A percentile compares a stretch with the other conserved stretches of the same genome.
Conservation (phyloP, 2,888 invertebrate genomes). For the Hymenopus coronatus region DNA sequence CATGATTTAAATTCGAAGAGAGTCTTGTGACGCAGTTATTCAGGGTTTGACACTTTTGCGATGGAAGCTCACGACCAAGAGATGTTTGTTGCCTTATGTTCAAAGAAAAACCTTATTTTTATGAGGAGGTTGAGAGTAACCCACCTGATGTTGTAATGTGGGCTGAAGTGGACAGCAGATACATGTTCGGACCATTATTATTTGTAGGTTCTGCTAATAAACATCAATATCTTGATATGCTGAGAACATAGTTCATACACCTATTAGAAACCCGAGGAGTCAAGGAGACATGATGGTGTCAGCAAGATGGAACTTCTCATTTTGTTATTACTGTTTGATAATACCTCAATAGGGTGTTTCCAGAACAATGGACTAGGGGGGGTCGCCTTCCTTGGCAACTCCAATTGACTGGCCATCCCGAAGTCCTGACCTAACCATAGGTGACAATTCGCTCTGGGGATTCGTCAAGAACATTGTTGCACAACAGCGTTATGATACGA, state of each 20-base stretch:
- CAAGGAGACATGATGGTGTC: background rate
- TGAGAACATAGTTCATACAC: background rate
- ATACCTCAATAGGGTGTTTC: constrained; percentile 17
- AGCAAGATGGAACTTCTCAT: background rate
- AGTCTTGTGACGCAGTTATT: background rate
- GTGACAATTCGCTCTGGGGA: no score
- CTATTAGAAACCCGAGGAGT: background rate
- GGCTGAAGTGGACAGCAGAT: constrained; percentile 4
- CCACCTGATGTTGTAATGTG: background rate
- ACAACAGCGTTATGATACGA: no score
- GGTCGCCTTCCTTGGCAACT: background rate
- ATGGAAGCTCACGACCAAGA: background rate
- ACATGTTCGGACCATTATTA: background rate
- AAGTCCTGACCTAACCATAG: background rate
- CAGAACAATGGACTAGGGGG: background rate
- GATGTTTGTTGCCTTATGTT: background rate
- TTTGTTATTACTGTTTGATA: background rate
- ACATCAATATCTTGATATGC: background rate
- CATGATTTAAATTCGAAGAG: background rate
- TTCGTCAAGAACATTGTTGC: no score
- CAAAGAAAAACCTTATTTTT: background rate
- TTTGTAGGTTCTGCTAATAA: background rate
- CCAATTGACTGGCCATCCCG: background rate
- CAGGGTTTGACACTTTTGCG: background rate
- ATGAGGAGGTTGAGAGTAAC: background rate